Conservation (phyloP, 2,797 vertebrate genomes). For the Gobio occitaniae region DNA sequence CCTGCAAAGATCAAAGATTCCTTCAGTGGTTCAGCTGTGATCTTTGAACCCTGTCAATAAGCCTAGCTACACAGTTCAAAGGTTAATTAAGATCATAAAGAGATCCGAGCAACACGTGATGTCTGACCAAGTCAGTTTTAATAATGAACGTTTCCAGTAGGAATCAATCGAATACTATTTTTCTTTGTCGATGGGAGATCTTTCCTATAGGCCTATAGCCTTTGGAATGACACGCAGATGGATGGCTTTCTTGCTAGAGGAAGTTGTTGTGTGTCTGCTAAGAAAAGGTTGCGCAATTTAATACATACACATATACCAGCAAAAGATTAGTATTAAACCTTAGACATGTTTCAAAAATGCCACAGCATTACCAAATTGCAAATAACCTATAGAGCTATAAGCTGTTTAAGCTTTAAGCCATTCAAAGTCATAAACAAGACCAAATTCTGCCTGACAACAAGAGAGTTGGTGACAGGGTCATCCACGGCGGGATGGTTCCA, state of each 20-base stretch:
- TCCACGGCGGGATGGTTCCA: neutral
- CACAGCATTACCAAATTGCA: neutral
- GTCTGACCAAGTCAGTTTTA: neutral
- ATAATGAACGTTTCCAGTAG: conserved; percentile 4
- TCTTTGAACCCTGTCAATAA: conserved; percentile 47
- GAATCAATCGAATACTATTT: neutral
- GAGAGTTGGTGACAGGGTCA: neutral
- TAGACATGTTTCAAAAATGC: conserved; percentile 6
- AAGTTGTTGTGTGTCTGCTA: neutral
- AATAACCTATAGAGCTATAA: neutral
- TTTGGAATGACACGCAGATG: neutral
- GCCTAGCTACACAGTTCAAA: conserved; percentile 39
- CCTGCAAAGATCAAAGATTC: conserved; percentile 39
- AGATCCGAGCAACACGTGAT: neutral
- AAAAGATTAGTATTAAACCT: neutral
- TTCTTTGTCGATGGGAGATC: neutral
- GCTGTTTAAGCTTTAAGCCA: conserved; percentile 17
- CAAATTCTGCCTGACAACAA: conserved; percentile 74
- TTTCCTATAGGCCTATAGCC: neutral
- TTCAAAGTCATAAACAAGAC: conserved; percentile 32
- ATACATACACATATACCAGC: neutral
- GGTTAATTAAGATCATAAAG: conserved; percentile 52
- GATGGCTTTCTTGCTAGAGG: neutral
- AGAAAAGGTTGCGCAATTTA: neutral
- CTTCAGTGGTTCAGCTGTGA: neutral